These are phyloP conservation scores for Aphaenogaster ashmeadi DNA, from an alignment of 1,140 invertebrate genomes.

Conservation along the genomic window DNA sequence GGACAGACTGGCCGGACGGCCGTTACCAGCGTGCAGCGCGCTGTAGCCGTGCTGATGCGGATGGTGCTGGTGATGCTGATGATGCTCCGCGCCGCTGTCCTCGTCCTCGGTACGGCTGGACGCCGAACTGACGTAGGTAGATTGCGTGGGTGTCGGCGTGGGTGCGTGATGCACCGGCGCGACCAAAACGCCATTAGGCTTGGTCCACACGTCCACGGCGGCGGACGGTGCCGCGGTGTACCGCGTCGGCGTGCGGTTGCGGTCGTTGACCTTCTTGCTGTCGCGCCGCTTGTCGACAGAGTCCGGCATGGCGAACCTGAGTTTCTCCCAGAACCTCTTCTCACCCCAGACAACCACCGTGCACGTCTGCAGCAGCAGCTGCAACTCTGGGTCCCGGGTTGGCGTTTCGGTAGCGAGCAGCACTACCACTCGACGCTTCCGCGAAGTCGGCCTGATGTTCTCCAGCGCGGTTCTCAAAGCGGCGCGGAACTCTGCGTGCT, in stretches of 20 bases:
- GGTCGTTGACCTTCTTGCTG: conserved; percentile 82
- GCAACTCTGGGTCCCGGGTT: conserved; percentile 93
- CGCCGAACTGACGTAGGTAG: conserved; percentile 89
- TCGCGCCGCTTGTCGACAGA: conserved; percentile 82
- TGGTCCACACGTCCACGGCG: conserved; percentile 71
- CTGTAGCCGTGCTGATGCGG: conserved; percentile 83
- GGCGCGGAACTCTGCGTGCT: conserved; percentile 90
- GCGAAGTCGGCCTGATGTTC: conserved; percentile 89
- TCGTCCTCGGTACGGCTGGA: conserved; percentile 89
- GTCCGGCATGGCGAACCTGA: conserved; percentile 95
- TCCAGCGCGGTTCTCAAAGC: conserved; percentile 92
- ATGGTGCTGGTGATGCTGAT: conserved; percentile 86
- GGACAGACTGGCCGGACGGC: conserved; percentile 83
- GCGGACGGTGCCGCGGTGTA: conserved; percentile 88
- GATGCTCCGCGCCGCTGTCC: conserved; percentile 88
- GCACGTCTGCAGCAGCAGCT: conserved; percentile 94
- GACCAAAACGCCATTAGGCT: conserved; percentile 79
- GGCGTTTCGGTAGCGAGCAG: conserved; percentile 91
- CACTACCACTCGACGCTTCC: conserved; percentile 92
- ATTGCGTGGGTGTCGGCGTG: conserved; percentile 89
- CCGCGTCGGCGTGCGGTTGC: conserved; percentile 85
- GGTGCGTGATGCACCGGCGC: conserved; percentile 86
- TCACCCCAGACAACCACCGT: conserved; percentile 95
- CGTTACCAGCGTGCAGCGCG: conserved; percentile 81
- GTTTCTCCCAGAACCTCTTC: conserved; percentile 95